phyloP scores from a whole-genome alignment of 2,888 invertebrate species.

The Diarsia dahlii region DNA sequence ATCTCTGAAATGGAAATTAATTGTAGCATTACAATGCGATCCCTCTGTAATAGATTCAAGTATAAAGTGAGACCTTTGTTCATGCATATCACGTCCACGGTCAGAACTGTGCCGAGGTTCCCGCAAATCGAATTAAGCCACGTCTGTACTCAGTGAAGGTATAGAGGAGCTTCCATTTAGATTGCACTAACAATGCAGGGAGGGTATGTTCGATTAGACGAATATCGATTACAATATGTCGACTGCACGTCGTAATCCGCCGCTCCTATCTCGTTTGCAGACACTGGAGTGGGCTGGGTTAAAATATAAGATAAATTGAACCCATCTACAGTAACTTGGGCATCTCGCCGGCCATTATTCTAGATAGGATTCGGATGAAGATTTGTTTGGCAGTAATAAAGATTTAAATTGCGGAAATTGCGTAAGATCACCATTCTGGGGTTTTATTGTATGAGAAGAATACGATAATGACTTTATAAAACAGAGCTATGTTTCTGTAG shows the following conservation, averaged over 20 bases:
- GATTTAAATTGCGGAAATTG: conserved; percentile 35
- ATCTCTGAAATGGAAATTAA: conserved; percentile 50
- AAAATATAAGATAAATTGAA: conserved; percentile 55
- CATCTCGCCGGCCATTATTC: conserved; percentile 44
- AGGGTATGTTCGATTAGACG: conserved; percentile 62
- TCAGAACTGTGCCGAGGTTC: conserved; percentile 72
- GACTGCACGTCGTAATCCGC: conserved; percentile 51
- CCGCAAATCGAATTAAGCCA: conserved; percentile 78
- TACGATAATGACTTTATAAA: conserved; percentile 25
- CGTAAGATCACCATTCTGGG: conserved; percentile 24
- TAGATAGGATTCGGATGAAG: conserved; percentile 48
- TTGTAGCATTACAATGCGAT: conserved; percentile 45
- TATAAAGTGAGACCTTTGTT: conserved; percentile 64
- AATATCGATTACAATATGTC: conserved; percentile 64
- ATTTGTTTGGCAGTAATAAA: conserved; percentile 43
- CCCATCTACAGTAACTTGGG: conserved; percentile 24
- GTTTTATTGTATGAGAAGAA: conserved; percentile 25
- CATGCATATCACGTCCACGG: conserved; percentile 71
- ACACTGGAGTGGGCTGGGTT: conserved; percentile 29
- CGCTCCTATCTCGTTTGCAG: conserved; percentile 46
- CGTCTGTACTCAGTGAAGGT: conserved; percentile 69
- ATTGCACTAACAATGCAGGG: conserved; percentile 69
- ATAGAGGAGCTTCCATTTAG: conserved; percentile 72
- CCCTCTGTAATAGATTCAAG: conserved; percentile 57
- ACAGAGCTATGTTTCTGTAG: conserved; percentile 37